Evolutionary conservation across 2,797 vertebrate genomes (phyloP).

Genomic region (Cossypha niveicapilla): DNA sequence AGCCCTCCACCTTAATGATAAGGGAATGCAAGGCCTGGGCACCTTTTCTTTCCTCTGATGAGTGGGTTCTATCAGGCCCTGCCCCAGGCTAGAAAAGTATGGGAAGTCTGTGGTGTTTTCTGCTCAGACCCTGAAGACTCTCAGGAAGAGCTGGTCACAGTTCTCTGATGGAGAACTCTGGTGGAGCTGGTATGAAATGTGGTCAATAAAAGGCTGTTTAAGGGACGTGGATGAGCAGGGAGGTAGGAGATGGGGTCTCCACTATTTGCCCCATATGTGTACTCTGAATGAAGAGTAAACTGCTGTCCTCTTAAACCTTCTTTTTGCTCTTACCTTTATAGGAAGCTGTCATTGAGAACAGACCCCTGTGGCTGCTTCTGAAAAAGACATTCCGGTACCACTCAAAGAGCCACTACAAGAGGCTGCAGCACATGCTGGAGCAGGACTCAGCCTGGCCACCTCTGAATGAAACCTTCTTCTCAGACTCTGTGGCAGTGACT

Average conservation of each 20-base stretch:
- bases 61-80: neutral
- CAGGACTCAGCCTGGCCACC: constrained; percentile 75
- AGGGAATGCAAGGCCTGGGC: neutral
- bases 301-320: neutral
- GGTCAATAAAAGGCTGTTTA: neutral
- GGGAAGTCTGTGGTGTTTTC: neutral
- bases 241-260: neutral
- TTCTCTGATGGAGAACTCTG: neutral
- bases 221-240: neutral
- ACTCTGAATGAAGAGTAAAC: neutral
- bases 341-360: constrained; percentile 76
- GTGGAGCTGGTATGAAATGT: neutral
- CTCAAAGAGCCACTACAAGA: constrained; percentile 74
- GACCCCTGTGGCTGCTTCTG: constrained; percentile 69
- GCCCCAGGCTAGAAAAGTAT: neutral
- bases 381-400: constrained; percentile 63
- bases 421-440: constrained; percentile 57
- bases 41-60: neutral
- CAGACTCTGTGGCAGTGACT: neutral
- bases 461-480: constrained; percentile 55
- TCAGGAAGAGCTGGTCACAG: neutral
- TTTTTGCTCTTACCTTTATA: constrained; percentile 47
- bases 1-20: neutral
- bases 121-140: neutral
- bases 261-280: neutral